Percentiles rank a stretch among this genome's conserved stretches.
phyloP scores from a whole-genome alignment of 1,140 invertebrate genomes.

The Drosophila mayri region DNA sequence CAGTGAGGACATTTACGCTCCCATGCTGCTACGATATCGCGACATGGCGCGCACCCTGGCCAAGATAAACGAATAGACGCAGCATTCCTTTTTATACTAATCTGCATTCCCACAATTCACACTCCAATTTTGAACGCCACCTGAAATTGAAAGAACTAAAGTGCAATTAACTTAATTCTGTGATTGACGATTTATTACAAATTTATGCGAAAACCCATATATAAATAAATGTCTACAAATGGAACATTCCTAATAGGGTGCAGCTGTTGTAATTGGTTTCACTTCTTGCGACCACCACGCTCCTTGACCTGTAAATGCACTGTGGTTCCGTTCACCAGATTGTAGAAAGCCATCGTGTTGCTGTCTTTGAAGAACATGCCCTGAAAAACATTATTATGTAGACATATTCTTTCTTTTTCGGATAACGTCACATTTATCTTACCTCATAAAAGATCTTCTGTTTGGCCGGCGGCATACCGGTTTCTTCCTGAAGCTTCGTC shows the following conservation, averaged over 20 bases:
- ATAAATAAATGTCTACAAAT: slow-evolving; percentile 63
- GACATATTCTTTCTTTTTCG: not conserved
- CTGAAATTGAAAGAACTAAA: slow-evolving; percentile 56
- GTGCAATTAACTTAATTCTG: slow-evolving; percentile 77
- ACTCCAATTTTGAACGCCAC: slow-evolving; percentile 39
- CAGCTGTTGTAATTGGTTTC: slow-evolving; percentile 80
- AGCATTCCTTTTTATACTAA: slow-evolving; percentile 32
- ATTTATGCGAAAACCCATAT: slow-evolving; percentile 67
- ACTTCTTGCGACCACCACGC: slow-evolving; percentile 98
- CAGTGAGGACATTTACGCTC: slow-evolving; percentile 88
- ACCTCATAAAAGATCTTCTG: slow-evolving; percentile 90
- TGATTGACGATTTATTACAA: slow-evolving; percentile 77
- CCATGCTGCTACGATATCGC: slow-evolving; percentile 88
- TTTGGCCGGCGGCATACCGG: slow-evolving; percentile 98
- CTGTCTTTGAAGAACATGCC: slow-evolving; percentile 99
- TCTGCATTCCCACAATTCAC: slow-evolving; percentile 32
- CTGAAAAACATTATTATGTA: slow-evolving; percentile 86
- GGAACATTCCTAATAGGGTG: slow-evolving; percentile 13
- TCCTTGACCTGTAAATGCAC: slow-evolving; percentile 98
- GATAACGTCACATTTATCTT: not conserved
- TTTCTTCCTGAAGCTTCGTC: slow-evolving; percentile 94
- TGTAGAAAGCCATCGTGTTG: slow-evolving; percentile 98
- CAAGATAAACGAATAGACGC: slow-evolving; percentile 1
- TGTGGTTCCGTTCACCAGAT: slow-evolving; percentile 93
- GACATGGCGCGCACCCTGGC: slow-evolving; percentile 83